Evolutionary conservation across 2,797 vertebrate genomes (phyloP), one percentile per base, ranked within the genome.

Genomic region (Psittacula derbiana): DNA sequence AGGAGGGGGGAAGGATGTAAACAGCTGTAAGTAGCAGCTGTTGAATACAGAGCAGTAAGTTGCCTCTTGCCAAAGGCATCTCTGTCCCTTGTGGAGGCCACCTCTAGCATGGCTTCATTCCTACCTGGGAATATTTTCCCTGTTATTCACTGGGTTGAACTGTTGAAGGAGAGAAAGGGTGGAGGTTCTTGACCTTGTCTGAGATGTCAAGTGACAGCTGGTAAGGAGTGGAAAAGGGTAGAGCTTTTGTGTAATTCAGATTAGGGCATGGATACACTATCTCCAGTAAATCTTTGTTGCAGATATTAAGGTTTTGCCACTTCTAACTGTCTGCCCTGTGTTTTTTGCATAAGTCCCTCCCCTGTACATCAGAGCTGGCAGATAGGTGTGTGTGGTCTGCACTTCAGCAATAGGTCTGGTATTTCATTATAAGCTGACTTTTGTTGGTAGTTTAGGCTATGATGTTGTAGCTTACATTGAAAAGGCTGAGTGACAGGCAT

Each of bases 21-120:
- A 85, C 83, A 95, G 88, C 94, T 94, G 76, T 86, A 89, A 69
- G 67, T 43, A 85, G 78, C 95, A 95, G 83, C 94, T 95, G 62
- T 75, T 88, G 58, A 88, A 43, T 50, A 58, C 60, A 58, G 60
- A 70, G 60, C 73, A 57, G 31, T 19, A 33, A 72, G 21, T 66
- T 40, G 33, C 16, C 31, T 70, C 60, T 81, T 90, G 71, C 50
- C 50, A 40, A 67, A 88, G 72, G 46, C 72, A 24, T 66, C 38
- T 72, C 27, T 84, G 4, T 23, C 65, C 53, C 31, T 82, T 36
- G 15, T 13, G 28, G 55, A 82, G 73, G 55, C 64, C n/a, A 13
- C 17, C 40, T 95, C 40, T 47, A 67, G 55, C 44, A 36, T 73
- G 28, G 50, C 65, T 40, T 83, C 60, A 12, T 40, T 46, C 36